These are phyloP conservation scores for Kryphioiulus occultus DNA, from an alignment of 2,888 invertebrate genomes.

Conservation along the genomic window DNA sequence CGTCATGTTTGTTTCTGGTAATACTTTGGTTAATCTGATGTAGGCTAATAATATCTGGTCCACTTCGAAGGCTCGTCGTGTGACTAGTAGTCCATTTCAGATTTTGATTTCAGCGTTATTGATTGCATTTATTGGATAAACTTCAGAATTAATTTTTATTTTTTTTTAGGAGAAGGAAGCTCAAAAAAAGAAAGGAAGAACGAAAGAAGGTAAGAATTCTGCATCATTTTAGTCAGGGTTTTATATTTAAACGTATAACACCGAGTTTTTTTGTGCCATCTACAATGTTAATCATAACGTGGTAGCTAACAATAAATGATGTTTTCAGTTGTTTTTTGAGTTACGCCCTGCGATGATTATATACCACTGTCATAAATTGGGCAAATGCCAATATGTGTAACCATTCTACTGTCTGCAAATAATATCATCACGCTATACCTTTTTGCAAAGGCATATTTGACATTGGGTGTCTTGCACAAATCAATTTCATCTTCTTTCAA, in stretches of 20 bases:
- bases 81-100: background rate
- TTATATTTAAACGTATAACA: background rate
- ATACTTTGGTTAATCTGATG: background rate
- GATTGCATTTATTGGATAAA: background rate
- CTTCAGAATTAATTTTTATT: constrained; percentile 4
- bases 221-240: background rate
- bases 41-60: too few relatives aligned
- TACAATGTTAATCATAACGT: background rate
- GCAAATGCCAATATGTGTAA: background rate
- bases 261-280: background rate
- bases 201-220: constrained; percentile 80
- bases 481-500: background rate
- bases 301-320: background rate
- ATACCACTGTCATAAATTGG: background rate
- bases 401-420: background rate
- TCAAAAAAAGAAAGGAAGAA: constrained; percentile 83
- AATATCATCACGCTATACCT: constrained; percentile 8
- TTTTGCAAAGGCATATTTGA: background rate
- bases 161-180: constrained; percentile 75
- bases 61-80: background rate
- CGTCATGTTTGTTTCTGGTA: constrained; percentile 37
- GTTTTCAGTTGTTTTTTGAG: background rate
- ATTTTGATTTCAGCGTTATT: background rate
- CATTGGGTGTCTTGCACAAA: background rate
- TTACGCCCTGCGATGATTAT: constrained; percentile 15